Evolutionary conservation across 2,797 vertebrate genomes (phyloP).

Genomic region (Intellagama lesueurii): DNA sequence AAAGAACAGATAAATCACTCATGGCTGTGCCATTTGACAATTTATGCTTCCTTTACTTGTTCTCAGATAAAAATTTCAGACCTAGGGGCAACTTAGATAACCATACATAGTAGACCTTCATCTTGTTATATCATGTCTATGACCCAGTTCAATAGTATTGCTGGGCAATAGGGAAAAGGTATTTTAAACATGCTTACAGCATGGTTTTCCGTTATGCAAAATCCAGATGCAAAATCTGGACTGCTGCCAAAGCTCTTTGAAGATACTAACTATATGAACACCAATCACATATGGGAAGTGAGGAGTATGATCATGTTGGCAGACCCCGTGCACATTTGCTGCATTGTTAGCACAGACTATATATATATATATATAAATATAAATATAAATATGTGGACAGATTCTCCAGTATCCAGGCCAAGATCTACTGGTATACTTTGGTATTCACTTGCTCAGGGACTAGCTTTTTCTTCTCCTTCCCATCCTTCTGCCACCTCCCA

Average conservation of each 20-base stretch:
- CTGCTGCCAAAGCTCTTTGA: not conserved
- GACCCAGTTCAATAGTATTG: not conserved
- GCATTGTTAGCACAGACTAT: not conserved
- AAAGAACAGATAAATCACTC: constrained; percentile 42
- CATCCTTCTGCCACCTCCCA: too few relatives aligned
- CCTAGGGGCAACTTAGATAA: not conserved
- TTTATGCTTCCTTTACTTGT: constrained; percentile 42
- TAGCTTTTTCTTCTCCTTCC: too few relatives aligned
- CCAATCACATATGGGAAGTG: not conserved
- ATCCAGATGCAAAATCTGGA: not conserved
- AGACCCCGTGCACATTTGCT: not conserved
- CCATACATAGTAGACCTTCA: not conserved
- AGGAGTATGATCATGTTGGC: not conserved
- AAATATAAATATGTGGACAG: not conserved
- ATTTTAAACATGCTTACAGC: not conserved
- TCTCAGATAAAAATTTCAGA: constrained; percentile 46
- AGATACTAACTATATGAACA: not conserved
- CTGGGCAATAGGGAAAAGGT: not conserved
- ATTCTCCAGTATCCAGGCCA: not conserved
- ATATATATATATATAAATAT: too few relatives aligned
- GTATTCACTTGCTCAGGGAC: too few relatives aligned
- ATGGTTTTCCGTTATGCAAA: too few relatives aligned
- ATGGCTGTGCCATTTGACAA: constrained; percentile 21
- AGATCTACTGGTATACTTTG: too few relatives aligned
- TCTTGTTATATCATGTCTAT: not conserved